phyloP scores from a whole-genome alignment of 2,113 vertebrate species.

The Lophius piscatorius region DNA sequence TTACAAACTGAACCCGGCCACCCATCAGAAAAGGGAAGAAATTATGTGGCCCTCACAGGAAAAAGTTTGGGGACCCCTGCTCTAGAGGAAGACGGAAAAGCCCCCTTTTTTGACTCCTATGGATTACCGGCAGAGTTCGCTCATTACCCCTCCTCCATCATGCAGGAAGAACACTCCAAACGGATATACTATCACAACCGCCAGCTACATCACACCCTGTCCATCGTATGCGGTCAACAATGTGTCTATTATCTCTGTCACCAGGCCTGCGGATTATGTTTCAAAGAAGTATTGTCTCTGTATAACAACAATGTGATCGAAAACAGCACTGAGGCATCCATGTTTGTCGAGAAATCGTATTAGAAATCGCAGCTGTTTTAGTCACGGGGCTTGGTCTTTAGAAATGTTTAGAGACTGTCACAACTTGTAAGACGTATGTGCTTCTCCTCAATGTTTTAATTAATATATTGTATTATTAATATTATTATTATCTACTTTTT shows the following conservation, averaged over 20 bases:
- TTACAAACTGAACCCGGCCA: no score
- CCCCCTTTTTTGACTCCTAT: not conserved
- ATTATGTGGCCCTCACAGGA: no score
- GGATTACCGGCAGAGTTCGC: not conserved
- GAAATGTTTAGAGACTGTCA: no score
- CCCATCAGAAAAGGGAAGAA: no score
- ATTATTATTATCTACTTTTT: no score
- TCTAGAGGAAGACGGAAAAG: not conserved
- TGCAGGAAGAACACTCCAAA: not conserved
- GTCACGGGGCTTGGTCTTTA: not conserved
- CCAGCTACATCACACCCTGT: not conserved
- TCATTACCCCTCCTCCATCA: not conserved
- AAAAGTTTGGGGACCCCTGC: not conserved
- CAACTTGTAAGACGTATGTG: no score
- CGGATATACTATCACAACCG: not conserved
- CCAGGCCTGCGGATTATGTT: not conserved
- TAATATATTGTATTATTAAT: no score
- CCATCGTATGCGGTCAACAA: not conserved
- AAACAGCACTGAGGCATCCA: not conserved
- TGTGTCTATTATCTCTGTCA: not conserved
- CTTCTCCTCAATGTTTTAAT: no score
- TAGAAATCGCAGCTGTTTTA: not conserved
- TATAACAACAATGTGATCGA: not conserved
- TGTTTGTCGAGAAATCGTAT: not conserved
- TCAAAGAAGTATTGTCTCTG: not conserved